Percentiles rank a stretch among this genome's conserved stretches.
Evolutionary conservation across 2,888 invertebrate species (phyloP).

Genomic region (Zygothrica quintamaculata): DNA sequence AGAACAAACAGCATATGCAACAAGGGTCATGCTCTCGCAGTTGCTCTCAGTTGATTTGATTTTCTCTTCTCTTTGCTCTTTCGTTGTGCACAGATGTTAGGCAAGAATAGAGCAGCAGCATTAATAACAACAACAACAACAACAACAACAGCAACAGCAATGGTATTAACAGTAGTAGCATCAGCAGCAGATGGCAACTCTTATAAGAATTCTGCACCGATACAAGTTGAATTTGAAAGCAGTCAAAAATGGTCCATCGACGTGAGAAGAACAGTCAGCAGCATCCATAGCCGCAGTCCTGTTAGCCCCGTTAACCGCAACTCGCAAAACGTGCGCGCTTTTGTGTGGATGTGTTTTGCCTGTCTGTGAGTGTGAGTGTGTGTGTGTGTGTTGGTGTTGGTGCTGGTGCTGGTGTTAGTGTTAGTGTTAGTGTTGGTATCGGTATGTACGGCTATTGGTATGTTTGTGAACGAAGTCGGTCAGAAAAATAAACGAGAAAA

Average conservation of each 20-base stretch:
- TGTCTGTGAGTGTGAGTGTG: constrained; percentile 19
- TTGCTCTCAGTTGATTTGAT: constrained; percentile 1
- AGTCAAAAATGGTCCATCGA: constrained; percentile 85
- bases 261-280: constrained; percentile 76
- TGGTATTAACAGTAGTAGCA: constrained; percentile 4
- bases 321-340: constrained; percentile 53
- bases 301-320: constrained; percentile 50
- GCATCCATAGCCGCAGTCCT: constrained; percentile 70
- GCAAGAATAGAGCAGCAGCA: constrained; percentile 33
- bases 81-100: constrained; percentile 36
- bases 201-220: constrained; percentile 60
- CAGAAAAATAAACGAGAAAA: constrained; percentile 49
- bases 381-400: constrained; percentile 11
- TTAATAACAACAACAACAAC: constrained; percentile 5
- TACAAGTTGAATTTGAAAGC: constrained; percentile 68
- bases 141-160: constrained; percentile 1
- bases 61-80: constrained; percentile 3
- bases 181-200: constrained; percentile 27
- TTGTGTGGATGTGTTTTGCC: constrained; percentile 15
- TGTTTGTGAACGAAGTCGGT: constrained; percentile 43
- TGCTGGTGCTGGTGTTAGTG: not conserved
- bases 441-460: constrained; percentile 14
- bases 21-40: constrained; percentile 46
- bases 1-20: constrained; percentile 49
- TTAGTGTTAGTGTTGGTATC: constrained; percentile 20